Conservation (phyloP, 2,888 invertebrate species). For the Macrophya annulata region DNA sequence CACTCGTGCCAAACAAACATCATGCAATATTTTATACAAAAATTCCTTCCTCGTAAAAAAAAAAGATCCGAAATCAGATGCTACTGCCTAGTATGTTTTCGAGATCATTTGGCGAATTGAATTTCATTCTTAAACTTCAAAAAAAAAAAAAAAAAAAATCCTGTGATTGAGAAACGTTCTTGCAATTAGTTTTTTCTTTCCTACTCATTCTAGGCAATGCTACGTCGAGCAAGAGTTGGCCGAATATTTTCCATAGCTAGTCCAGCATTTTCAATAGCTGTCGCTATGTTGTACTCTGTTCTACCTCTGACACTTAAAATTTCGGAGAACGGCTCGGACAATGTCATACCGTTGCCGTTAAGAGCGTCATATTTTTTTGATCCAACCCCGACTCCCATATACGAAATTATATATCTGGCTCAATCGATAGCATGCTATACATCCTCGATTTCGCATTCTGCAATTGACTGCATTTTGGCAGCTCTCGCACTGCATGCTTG, state of each 20-base stretch:
- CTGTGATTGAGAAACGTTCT: too few species aligned
- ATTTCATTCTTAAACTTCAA: too few species aligned
- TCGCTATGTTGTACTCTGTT: neutral
- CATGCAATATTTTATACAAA: too few species aligned
- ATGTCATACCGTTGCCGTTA: neutral
- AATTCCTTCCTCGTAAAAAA: too few species aligned
- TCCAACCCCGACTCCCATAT: conserved; percentile 5
- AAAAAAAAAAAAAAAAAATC: too few species aligned
- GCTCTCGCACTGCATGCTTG: conserved; percentile 11
- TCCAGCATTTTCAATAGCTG: neutral
- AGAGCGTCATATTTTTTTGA: conserved; percentile 20
- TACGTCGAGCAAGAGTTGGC: neutral
- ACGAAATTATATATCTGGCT: conserved; percentile 4
- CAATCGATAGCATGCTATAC: conserved; percentile 3
- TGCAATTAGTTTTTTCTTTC: too few species aligned
- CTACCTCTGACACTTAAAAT: neutral
- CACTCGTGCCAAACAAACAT: too few species aligned
- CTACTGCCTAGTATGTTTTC: too few species aligned
- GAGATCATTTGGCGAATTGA: too few species aligned
- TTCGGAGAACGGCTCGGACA: neutral
- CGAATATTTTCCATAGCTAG: conserved; percentile 21
- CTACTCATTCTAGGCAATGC: neutral
- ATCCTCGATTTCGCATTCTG: neutral
- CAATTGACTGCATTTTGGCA: conserved; percentile 7
- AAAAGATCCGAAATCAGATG: too few species aligned